A percentile compares a stretch with the other conserved stretches of the same genome.
Conservation (phyloP, 2,888 invertebrate species). For the Ditula angustiorana region DNA sequence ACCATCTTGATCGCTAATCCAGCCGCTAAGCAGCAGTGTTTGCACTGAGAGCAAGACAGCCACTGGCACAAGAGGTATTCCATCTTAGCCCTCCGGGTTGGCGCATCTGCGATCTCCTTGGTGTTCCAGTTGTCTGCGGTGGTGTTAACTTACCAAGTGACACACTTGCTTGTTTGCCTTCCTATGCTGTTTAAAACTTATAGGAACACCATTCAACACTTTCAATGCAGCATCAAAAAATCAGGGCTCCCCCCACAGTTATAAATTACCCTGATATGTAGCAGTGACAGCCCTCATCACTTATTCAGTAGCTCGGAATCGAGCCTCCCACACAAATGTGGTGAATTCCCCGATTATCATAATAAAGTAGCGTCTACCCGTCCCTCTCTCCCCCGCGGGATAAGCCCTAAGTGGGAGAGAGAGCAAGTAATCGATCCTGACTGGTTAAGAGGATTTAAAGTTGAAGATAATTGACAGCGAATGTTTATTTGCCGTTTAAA, state of each 20-base stretch:
- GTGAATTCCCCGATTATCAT: slow-evolving; percentile 78
- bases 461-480: slow-evolving; percentile 38
- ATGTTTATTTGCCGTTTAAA: slow-evolving; percentile 34
- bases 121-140: no score
- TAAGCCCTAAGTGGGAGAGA: slow-evolving; percentile 1
- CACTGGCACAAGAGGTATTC: no score
- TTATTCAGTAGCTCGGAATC: slow-evolving; percentile 68
- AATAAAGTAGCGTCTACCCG: slow-evolving; percentile 65
- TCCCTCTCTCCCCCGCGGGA: slow-evolving; percentile 49
- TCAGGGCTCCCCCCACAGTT: slow-evolving; percentile 37
- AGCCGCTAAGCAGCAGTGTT: no score
- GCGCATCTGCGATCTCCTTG: no score
- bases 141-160: no score
- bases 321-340: slow-evolving; percentile 61
- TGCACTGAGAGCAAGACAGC: no score
- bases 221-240: slow-evolving; percentile 25
- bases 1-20: no score
- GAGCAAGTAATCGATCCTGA: slow-evolving; percentile 24
- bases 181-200: not conserved
- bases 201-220: slow-evolving; percentile 14
- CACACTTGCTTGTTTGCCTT: no score
- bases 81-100: no score
- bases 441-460: slow-evolving; percentile 38
- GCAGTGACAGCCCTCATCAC: slow-evolving; percentile 64
- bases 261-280: slow-evolving; percentile 64